Conservation (phyloP, 1,140 invertebrate genomes). For the Lucilia sericata region DNA sequence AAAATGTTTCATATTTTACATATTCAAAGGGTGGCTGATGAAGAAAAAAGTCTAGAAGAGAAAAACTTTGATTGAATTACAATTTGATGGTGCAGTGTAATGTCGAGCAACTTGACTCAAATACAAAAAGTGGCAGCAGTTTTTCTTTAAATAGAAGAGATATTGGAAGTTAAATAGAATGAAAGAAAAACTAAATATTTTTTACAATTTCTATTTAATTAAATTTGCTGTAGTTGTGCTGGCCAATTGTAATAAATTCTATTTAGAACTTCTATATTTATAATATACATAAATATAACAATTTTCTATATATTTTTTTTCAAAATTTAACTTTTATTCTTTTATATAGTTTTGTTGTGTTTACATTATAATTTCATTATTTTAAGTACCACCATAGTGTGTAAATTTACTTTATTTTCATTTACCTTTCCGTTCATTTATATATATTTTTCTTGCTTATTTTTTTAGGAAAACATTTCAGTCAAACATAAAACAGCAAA, state of each 20-base stretch:
- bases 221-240: no score
- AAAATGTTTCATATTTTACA: no score
- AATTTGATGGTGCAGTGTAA: not conserved
- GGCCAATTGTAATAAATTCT: no score
- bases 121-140: no score
- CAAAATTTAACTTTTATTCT: not conserved
- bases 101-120: no score
- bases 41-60: not conserved
- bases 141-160: no score
- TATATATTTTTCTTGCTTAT: not conserved
- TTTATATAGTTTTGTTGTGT: not conserved
- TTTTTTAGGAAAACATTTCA: not conserved
- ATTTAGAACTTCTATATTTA: no score
- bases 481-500: conserved; percentile 5
- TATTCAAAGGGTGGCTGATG: no score
- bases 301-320: not conserved
- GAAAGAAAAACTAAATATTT: no score
- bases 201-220: no score
- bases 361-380: conserved; percentile 8
- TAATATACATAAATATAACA: not conserved
- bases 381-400: conserved; percentile 10
- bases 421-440: not conserved
- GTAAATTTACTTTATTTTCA: conserved; percentile 13
- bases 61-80: conserved; percentile 20
- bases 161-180: no score